Percentiles rank a stretch among this genome's conserved stretches.
Evolutionary conservation across 2,113 vertebrate species (phyloP).

Genomic region (Saguinus imperator): DNA sequence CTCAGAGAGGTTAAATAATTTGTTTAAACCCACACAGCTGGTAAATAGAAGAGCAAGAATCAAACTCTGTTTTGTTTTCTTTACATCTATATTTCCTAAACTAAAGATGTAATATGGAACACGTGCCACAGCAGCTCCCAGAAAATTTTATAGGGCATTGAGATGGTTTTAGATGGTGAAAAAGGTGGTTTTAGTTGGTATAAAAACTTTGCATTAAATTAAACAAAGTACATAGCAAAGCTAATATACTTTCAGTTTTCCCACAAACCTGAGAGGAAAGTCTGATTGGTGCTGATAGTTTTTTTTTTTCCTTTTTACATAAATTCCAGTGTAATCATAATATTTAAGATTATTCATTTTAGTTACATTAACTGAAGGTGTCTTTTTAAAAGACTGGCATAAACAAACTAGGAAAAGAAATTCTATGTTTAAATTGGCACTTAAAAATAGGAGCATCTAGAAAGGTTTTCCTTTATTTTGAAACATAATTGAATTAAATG

Average conservation of each 20-base stretch:
- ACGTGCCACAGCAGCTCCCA: background rate
- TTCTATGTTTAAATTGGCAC: background rate
- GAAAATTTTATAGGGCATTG: background rate
- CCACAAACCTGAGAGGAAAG: background rate
- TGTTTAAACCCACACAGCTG: background rate
- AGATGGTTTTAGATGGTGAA: background rate
- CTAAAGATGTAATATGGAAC: no score
- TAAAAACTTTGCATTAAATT: background rate
- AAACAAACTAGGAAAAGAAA: background rate
- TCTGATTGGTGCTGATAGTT: background rate
- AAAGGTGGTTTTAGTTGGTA: background rate
- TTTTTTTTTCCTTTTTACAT: background rate
- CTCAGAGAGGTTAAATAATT: slow-evolving; percentile 15
- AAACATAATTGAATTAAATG: background rate
- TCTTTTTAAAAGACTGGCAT: slow-evolving; percentile 6
- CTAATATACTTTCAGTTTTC: background rate
- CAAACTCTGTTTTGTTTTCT: background rate
- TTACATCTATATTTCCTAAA: background rate
- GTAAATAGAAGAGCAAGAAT: background rate
- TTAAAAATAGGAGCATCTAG: background rate
- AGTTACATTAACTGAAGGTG: background rate
- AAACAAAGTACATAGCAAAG: background rate
- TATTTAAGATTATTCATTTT: background rate
- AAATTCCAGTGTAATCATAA: background rate
- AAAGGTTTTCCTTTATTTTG: background rate